Conservation (phyloP, 1,140 invertebrate species). For the Lepidurus apus region DNA sequence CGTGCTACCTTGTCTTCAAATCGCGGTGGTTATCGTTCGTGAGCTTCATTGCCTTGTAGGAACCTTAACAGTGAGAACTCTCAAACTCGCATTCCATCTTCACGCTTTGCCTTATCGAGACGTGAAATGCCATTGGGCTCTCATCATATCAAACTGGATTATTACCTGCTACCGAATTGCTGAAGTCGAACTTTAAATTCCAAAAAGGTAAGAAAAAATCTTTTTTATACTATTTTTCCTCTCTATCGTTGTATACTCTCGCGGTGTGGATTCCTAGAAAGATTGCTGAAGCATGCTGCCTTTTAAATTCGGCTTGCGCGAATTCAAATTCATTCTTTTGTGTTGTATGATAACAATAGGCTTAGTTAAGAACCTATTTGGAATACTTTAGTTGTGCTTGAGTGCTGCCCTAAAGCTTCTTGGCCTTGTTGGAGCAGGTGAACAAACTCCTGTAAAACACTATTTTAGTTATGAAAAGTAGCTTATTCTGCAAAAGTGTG, state of each 20-base stretch:
- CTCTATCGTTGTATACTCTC: not conserved
- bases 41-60: slow-evolving; percentile 12
- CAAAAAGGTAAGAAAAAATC: not conserved
- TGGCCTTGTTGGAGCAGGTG: not conserved
- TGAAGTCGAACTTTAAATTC: not conserved
- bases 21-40: slow-evolving; percentile 1
- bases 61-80: not conserved
- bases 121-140: slow-evolving; percentile 14
- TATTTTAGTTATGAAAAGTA: too few species aligned
- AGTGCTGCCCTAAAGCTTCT: not conserved
- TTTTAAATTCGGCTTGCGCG: not conserved
- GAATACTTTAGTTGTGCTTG: not conserved
- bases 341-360: not conserved
- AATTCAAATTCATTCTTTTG: slow-evolving; percentile 2
- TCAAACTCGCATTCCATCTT: not conserved
- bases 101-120: slow-evolving; percentile 9
- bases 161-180: not conserved
- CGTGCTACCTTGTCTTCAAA: not conserved
- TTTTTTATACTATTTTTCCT: not conserved
- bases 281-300: slow-evolving; percentile 3
- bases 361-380: not conserved
- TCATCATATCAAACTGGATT: not conserved
- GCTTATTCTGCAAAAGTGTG: not conserved
- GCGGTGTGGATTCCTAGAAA: not conserved
- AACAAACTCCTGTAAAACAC: not conserved